Percentiles rank a stretch among this genome's conserved stretches.
Conservation (phyloP, 2,113 vertebrate species). For the Triplophysa tibetana region DNA sequence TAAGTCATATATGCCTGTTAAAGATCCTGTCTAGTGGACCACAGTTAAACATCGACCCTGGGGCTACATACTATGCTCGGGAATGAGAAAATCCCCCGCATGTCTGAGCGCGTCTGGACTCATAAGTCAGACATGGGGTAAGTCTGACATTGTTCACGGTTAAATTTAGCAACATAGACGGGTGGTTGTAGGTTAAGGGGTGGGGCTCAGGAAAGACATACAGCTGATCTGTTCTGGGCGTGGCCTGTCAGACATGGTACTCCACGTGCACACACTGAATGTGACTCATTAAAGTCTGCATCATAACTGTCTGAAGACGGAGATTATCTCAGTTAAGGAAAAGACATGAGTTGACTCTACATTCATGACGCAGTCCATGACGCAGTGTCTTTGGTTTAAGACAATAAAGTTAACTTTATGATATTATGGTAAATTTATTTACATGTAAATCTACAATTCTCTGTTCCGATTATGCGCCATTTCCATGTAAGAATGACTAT, state of each 20-base stretch:
- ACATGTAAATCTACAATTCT: too few relatives aligned
- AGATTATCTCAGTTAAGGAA: conserved; percentile 17
- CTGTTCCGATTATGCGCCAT: too few relatives aligned
- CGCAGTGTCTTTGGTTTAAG: background rate
- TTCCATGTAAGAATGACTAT: too few relatives aligned
- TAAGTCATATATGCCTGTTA: background rate
- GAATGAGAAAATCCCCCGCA: conserved; percentile 20
- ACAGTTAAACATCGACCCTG: background rate
- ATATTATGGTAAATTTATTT: too few relatives aligned
- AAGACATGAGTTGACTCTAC: background rate
- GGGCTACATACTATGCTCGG: background rate
- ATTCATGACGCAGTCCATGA: background rate
- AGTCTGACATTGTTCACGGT: conserved; percentile 14
- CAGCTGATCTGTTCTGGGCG: conserved; percentile 6
- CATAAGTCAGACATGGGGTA: conserved; percentile 18
- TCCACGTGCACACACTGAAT: background rate
- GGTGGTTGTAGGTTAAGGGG: conserved; percentile 36
- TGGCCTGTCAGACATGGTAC: conserved; percentile 14
- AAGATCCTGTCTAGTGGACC: conserved; percentile 7
- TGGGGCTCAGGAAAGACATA: conserved; percentile 24
- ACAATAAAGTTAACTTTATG: too few relatives aligned
- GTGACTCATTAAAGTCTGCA: conserved; percentile 30
- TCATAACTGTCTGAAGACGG: conserved; percentile 14
- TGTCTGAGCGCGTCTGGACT: conserved; percentile 10
- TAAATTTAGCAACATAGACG: conserved; percentile 46